Percentiles rank a stretch among this genome's conserved stretches.
Evolutionary conservation across 1,140 invertebrate species (phyloP).

Genomic region (Aplysia californica): DNA sequence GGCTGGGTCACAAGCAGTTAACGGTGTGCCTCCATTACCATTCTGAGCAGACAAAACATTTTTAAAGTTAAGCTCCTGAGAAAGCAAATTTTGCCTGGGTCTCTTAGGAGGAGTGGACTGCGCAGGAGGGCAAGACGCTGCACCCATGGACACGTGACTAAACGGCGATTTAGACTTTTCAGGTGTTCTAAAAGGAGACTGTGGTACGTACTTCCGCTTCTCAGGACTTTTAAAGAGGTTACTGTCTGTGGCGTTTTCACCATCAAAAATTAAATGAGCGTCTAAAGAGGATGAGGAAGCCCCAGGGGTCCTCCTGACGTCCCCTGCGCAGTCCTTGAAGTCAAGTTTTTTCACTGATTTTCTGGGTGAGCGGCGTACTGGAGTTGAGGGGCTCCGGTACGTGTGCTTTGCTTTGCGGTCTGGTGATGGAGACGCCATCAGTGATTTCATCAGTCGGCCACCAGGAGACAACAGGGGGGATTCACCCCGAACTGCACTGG

Average conservation of each 20-base stretch:
- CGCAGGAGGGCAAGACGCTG: conserved; percentile 1
- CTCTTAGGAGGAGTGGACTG: background rate
- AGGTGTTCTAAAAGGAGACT: conserved; percentile 8
- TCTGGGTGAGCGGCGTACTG: conserved; percentile 2
- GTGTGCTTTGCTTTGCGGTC: too few relatives aligned
- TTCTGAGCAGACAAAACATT: background rate
- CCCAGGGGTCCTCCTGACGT: background rate
- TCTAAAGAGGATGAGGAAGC: background rate
- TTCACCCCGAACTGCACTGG: conserved; percentile 20
- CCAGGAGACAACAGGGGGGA: conserved; percentile 16
- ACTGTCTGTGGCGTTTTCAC: conserved; percentile 22
- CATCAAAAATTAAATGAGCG: conserved; percentile 24
- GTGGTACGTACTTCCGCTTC: too few relatives aligned
- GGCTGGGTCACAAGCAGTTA: background rate
- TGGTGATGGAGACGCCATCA: conserved; percentile 17
- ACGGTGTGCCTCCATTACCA: background rate
- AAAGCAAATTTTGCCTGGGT: background rate
- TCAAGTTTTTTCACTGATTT: conserved; percentile 21
- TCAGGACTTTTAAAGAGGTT: conserved; percentile 1
- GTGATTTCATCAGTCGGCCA: background rate
- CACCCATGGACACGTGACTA: background rate
- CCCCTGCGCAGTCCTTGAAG: background rate
- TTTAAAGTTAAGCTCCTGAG: background rate
- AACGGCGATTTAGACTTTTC: background rate
- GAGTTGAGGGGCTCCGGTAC: too few relatives aligned